Evolutionary conservation across 2,797 vertebrate species (phyloP).

Genomic region (Acrocephalus scirpaceus): DNA sequence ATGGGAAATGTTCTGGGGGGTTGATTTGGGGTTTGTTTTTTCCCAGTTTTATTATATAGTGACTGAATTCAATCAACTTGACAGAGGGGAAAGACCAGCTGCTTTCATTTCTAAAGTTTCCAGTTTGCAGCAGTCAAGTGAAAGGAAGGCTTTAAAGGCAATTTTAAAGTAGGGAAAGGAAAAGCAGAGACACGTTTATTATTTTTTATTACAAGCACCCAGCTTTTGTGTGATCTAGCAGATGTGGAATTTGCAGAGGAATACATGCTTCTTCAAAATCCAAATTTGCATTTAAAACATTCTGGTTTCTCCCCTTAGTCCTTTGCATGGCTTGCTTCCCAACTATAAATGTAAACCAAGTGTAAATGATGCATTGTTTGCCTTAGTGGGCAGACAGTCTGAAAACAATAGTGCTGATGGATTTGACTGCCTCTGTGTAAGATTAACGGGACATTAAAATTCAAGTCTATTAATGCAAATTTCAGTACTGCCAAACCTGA

Average conservation of each 20-base stretch:
- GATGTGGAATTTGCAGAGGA: slow-evolving; percentile 47
- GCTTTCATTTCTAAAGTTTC: slow-evolving; percentile 48
- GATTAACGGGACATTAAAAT: slow-evolving; percentile 58
- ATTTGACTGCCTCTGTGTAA: slow-evolving; percentile 38
- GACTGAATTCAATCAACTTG: slow-evolving; percentile 2
- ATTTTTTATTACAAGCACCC: background rate
- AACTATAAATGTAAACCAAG: slow-evolving; percentile 59
- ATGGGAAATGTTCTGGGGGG: background rate
- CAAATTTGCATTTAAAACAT: slow-evolving; percentile 48
- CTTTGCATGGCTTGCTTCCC: slow-evolving; percentile 26
- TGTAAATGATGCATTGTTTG: slow-evolving; percentile 67
- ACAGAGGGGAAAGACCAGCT: slow-evolving; percentile 18
- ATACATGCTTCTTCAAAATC: slow-evolving; percentile 11
- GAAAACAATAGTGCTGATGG: slow-evolving; percentile 61
- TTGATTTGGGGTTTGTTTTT: background rate
- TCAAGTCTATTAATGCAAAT: slow-evolving; percentile 46
- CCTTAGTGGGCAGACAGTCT: slow-evolving; percentile 51
- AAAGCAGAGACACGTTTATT: background rate
- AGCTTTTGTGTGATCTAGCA: slow-evolving; percentile 38
- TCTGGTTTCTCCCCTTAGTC: background rate
- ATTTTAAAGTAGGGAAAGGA: background rate
- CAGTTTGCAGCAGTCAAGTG: slow-evolving; percentile 21
- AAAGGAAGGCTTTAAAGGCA: slow-evolving; percentile 19
- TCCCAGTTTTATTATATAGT: background rate
- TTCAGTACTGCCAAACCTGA: slow-evolving; percentile 21